Percentiles rank a stretch among this genome's conserved stretches.
Evolutionary conservation across 2,113 vertebrate genomes (phyloP).

Genomic region (Cyphomyrus plagiostoma): DNA sequence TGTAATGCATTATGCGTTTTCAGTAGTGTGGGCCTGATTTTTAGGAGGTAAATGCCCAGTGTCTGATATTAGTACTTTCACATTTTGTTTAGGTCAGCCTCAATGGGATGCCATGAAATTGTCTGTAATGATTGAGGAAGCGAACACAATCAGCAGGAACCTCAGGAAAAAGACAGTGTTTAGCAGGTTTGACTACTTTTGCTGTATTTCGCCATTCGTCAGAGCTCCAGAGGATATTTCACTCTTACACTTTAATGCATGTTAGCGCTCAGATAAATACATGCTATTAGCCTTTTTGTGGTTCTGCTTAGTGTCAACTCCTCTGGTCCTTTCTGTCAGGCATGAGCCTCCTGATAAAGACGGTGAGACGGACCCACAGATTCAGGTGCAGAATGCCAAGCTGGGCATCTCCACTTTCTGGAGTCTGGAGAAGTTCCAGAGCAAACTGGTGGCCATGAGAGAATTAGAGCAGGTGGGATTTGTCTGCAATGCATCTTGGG

Average conservation of each 20-base stretch:
- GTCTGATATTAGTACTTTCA: neutral
- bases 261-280: neutral
- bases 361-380: conserved; percentile 52
- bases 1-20: neutral
- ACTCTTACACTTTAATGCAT: neutral
- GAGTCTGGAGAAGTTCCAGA: conserved; percentile 88
- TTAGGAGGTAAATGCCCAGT: neutral
- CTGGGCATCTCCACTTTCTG: conserved; percentile 83
- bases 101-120: conserved; percentile 87
- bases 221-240: neutral
- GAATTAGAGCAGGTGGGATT: conserved; percentile 77
- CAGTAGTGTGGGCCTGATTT: neutral
- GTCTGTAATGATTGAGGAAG: conserved; percentile 90
- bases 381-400: conserved; percentile 79
- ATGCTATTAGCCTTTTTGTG: neutral
- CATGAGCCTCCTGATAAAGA: conserved; percentile 58
- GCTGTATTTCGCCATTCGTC: neutral
- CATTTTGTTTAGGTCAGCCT: conserved; percentile 52
- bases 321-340: conserved; percentile 47
- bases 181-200: conserved; percentile 64
- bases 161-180: conserved; percentile 73
- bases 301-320: neutral
- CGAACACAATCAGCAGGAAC: conserved; percentile 78
- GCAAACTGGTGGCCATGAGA: conserved; percentile 82
- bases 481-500: neutral